A percentile compares a stretch with the other conserved stretches of the same genome.
Evolutionary conservation across 1,140 invertebrate species (phyloP).

Genomic region (Agrilus planipennis): DNA sequence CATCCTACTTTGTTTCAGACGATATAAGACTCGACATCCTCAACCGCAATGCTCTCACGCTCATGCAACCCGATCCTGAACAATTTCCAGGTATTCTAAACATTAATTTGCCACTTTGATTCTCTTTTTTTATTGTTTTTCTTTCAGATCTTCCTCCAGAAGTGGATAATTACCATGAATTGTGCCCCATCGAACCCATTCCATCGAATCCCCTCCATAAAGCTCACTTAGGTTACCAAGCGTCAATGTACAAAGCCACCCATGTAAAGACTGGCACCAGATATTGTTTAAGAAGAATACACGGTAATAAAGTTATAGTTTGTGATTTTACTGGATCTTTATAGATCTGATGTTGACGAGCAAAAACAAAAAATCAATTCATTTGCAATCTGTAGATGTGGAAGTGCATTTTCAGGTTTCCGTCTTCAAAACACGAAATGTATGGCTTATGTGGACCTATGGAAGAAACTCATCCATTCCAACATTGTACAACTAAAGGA

Average conservation of each 20-base stretch:
- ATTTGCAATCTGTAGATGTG: too few species aligned
- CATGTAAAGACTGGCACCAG: conserved; percentile 76
- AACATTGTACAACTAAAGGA: conserved; percentile 86
- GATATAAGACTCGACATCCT: conserved; percentile 63
- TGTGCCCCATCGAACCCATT: conserved; percentile 70
- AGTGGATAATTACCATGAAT: conserved; percentile 81
- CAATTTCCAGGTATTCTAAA: conserved; percentile 43
- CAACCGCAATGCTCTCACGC: conserved; percentile 59
- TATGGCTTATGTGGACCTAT: conserved; percentile 76
- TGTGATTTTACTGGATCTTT: too few species aligned
- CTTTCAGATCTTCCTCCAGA: conserved; percentile 62
- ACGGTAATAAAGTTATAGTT: conserved; percentile 41
- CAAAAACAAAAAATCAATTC: too few species aligned
- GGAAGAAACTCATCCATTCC: conserved; percentile 87
- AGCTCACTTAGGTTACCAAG: conserved; percentile 62
- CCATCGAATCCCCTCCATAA: conserved; percentile 38
- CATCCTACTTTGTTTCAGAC: conserved; percentile 64
- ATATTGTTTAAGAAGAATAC: conserved; percentile 80
- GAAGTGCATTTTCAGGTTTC: conserved; percentile 42
- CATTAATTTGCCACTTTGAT: conserved; percentile 1
- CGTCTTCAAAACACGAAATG: conserved; percentile 73
- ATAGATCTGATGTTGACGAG: too few species aligned
- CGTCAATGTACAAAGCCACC: conserved; percentile 84
- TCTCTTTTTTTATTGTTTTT: conserved; percentile 3
- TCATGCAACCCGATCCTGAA: conserved; percentile 55